A percentile compares a stretch with the other conserved stretches of the same genome.
phyloP scores from a whole-genome alignment of 2,888 invertebrate genomes.

The Boloria euphrosyne region DNA sequence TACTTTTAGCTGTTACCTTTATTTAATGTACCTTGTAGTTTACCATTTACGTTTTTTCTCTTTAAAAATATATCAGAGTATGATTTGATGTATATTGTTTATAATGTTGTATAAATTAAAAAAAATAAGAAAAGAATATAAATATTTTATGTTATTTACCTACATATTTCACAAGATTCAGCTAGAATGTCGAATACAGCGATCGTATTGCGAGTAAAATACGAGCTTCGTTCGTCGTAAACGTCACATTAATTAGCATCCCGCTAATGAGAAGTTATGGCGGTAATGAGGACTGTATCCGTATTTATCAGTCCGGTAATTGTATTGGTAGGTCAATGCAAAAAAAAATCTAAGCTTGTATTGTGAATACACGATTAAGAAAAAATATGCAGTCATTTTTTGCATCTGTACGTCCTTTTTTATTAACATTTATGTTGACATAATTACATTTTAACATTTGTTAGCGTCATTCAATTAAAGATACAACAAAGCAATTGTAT shows the following conservation, averaged over 20 bases:
- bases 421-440: no score
- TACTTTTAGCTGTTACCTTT: no score
- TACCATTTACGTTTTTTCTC: no score
- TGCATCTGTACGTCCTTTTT: no score
- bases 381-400: no score
- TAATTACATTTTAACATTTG: no score
- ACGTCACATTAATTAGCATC: constrained; percentile 81
- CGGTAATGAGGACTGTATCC: constrained; percentile 75
- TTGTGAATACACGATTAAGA: no score
- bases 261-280: constrained; percentile 82
- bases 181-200: constrained; percentile 39
- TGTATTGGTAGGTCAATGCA: constrained; percentile 11
- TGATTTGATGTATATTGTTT: no score
- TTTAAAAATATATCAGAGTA: no score
- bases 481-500: no score
- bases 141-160: neutral
- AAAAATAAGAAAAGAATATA: neutral
- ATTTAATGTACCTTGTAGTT: no score
- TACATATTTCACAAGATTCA: constrained; percentile 5
- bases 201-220: constrained; percentile 44
- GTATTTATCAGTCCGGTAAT: constrained; percentile 59
- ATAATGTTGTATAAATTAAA: neutral
- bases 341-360: neutral
- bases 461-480: no score
- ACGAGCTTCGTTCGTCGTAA: constrained; percentile 69